phyloP scores from a whole-genome alignment of 2,888 invertebrate genomes.

The Andrena trimmerana region DNA sequence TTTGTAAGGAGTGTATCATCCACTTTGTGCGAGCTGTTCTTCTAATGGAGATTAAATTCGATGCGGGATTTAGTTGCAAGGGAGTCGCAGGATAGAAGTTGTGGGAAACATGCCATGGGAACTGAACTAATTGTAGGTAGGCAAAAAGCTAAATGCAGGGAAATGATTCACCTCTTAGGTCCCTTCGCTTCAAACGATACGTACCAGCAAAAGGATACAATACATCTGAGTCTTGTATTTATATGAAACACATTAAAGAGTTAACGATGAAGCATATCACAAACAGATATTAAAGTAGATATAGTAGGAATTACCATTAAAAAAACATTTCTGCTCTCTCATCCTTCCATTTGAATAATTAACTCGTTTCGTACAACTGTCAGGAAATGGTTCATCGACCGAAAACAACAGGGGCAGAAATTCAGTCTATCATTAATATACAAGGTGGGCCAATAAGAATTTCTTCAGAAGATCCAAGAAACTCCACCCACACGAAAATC shows the following conservation, averaged over 20 bases:
- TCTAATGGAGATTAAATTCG: constrained; percentile 12
- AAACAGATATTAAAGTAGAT: too few species aligned
- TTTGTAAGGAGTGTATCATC: not conserved
- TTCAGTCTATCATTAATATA: too few species aligned
- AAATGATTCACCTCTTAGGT: not conserved
- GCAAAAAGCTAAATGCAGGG: not conserved
- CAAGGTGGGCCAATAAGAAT: too few species aligned
- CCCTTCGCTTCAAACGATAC: not conserved
- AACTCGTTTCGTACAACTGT: too few species aligned
- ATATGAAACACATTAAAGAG: not conserved
- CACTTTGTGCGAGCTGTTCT: not conserved
- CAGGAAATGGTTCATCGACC: too few species aligned
- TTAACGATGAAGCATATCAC: not conserved
- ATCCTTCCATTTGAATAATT: too few species aligned
- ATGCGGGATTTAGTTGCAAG: not conserved
- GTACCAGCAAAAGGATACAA: too few species aligned
- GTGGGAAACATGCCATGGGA: not conserved
- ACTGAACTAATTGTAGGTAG: not conserved
- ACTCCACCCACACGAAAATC: too few species aligned
- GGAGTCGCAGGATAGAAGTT: not conserved
- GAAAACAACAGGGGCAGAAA: too few species aligned
- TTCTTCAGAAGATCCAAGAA: too few species aligned
- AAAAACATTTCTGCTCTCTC: too few species aligned
- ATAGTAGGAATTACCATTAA: too few species aligned
- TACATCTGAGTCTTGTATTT: not conserved